phyloP scores from a whole-genome alignment of 64 coral and sea anemone species.

The Dendronephthya gigantea region DNA sequence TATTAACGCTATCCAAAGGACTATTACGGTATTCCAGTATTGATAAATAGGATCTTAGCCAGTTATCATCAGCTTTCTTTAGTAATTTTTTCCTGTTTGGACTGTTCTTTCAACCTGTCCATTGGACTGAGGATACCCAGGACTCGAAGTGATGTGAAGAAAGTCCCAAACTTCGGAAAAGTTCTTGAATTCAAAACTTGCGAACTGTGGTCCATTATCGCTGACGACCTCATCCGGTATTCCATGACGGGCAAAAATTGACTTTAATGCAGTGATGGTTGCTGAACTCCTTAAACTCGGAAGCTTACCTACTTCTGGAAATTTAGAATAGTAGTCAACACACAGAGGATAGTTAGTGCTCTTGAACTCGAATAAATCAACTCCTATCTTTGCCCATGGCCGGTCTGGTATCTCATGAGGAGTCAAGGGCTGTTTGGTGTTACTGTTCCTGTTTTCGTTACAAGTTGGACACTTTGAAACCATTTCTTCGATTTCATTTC shows the following conservation, averaged over 20 bases:
- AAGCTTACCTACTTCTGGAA: slow-evolving; percentile 1
- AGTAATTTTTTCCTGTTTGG: background rate
- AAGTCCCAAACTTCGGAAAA: background rate
- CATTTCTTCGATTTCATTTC: too few relatives aligned
- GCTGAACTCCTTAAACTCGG: slow-evolving; percentile 27
- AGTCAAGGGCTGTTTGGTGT: too few relatives aligned
- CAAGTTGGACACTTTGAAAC: too few relatives aligned
- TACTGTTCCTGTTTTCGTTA: too few relatives aligned
- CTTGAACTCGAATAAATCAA: too few relatives aligned
- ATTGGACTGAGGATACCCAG: background rate
- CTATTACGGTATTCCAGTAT: background rate
- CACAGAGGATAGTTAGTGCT: too few relatives aligned
- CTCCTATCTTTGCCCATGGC: too few relatives aligned
- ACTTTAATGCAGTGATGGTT: slow-evolving; percentile 26
- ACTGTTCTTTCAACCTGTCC: background rate
- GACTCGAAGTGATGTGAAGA: background rate
- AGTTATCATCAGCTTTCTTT: background rate
- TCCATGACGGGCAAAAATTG: slow-evolving; percentile 34
- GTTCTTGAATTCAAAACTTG: background rate
- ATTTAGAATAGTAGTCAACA: background rate
- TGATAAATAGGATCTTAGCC: background rate
- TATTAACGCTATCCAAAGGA: background rate
- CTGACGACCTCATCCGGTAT: slow-evolving; percentile 33
- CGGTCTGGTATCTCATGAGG: too few relatives aligned
- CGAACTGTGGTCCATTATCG: slow-evolving; percentile 31